Base-by-base conservation (phyloP, 1,140 invertebrate species). In the Zaprionus inermis region DNA sequence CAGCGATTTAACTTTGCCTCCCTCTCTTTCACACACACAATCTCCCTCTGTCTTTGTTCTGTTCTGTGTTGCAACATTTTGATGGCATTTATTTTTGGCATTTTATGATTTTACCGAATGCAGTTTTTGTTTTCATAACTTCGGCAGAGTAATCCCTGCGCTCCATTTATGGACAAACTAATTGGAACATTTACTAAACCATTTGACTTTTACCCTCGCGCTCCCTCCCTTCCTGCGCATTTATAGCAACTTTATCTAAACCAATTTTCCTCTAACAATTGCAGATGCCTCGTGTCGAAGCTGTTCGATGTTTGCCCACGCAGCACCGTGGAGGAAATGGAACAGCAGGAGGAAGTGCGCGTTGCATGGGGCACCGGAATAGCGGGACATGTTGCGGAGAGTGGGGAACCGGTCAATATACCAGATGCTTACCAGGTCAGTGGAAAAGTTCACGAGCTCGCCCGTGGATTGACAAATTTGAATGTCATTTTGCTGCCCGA, bases 231-330 rank as follows among this genome's bases (percentile, higher is more conserved):
- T 2, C n/a, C 7, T 44, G 7, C 38, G 28, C 18, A 32, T 46
- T 0, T 83, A 54, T 72, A 77, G 38, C 38, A 38, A n/a, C 38
- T 44, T 20, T 74, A 55, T 78, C 52, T 54, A 30, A 73, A 59
- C 58, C 78, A 72, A 38, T 18, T 38, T 63, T 32, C 46, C 55
- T 52, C 38, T 54, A 54, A 55, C 46, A 51, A 14, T 46, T 64
- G 63, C 92, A 94, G 96, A 85, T 97, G 95, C 93, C 94, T 99
- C 58, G 97, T 98, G 34, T 98, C 97, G 44, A 98, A 98, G 92
- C 93, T 99, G 66, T 99, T 99, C 93, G 98, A 99, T 92, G 98
- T 99, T 14, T 97, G 96, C 83, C 97, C 96, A 66, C 95, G 96
- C 84, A 97, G 96, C 34, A 98, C 97, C 0, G 94, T 98, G 24